Evolutionary conservation across 2,888 invertebrate genomes (phyloP).

Genomic region (Aphodius granarius): DNA sequence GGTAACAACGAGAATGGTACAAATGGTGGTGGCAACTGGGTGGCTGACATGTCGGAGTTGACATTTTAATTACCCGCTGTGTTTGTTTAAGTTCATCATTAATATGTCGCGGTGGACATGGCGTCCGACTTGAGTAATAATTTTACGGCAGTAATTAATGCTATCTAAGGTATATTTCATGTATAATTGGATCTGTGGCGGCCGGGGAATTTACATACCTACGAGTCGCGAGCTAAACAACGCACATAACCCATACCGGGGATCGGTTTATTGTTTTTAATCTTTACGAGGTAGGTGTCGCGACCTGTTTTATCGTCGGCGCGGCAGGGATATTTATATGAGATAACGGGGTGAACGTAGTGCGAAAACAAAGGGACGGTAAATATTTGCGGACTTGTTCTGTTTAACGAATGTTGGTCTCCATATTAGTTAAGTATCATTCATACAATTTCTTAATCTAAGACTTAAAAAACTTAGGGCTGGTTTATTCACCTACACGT

Average conservation of each 20-base stretch:
- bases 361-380: not conserved
- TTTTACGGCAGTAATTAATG: slow-evolving; percentile 1
- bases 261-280: slow-evolving; percentile 8
- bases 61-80: not conserved
- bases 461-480: too few species aligned
- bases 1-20: not conserved
- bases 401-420: not conserved
- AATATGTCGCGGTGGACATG: not conserved
- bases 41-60: not conserved
- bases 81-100: slow-evolving; percentile 1
- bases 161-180: not conserved
- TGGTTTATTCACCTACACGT: too few species aligned
- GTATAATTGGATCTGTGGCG: slow-evolving; percentile 6
- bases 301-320: not conserved
- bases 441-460: too few species aligned
- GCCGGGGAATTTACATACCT: slow-evolving; percentile 4
- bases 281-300: slow-evolving; percentile 5
- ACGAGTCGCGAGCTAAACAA: slow-evolving; percentile 3
- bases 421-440: not conserved
- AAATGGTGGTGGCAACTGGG: not conserved
- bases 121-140: not conserved
- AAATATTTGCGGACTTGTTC: not conserved
- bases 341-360: not conserved
- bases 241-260: not conserved
- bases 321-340: not conserved